Evolutionary conservation across 2,113 vertebrate genomes (phyloP).

Genomic region (Globicephala melas): DNA sequence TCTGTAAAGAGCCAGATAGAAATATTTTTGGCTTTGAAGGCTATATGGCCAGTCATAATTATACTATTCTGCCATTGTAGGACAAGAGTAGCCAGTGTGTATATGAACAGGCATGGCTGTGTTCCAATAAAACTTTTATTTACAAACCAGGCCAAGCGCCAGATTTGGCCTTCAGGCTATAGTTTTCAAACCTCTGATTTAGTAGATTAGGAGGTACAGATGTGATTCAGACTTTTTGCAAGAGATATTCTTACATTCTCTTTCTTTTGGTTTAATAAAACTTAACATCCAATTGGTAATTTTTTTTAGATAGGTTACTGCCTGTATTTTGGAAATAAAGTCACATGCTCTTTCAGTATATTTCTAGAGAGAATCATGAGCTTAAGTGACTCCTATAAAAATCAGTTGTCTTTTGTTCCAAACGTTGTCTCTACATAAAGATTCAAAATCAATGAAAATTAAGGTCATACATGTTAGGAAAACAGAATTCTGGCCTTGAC

Average conservation of each 20-base stretch:
- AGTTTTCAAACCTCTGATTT: background rate
- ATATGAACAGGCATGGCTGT: fast-evolving
- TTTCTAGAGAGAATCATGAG: background rate
- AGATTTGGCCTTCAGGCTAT: too few relatives aligned
- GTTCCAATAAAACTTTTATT: background rate
- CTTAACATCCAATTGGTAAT: background rate
- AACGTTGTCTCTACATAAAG: background rate
- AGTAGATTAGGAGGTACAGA: background rate
- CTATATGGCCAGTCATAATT: background rate
- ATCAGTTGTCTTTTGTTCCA: background rate
- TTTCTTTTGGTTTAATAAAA: background rate
- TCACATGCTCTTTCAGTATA: background rate
- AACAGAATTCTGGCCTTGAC: background rate
- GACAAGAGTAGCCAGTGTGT: background rate
- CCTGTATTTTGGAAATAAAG: background rate
- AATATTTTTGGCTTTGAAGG: background rate
- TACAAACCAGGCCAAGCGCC: background rate
- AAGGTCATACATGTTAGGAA: background rate
- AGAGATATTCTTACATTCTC: background rate
- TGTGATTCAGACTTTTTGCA: background rate
- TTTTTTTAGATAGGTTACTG: background rate
- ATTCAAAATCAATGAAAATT: background rate
- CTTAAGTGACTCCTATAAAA: background rate
- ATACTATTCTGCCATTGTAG: background rate
- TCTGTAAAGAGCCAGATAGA: background rate